These are phyloP conservation scores for Pimephales promelas DNA, from an alignment of 2,113 vertebrate species.

Conservation along the genomic window DNA sequence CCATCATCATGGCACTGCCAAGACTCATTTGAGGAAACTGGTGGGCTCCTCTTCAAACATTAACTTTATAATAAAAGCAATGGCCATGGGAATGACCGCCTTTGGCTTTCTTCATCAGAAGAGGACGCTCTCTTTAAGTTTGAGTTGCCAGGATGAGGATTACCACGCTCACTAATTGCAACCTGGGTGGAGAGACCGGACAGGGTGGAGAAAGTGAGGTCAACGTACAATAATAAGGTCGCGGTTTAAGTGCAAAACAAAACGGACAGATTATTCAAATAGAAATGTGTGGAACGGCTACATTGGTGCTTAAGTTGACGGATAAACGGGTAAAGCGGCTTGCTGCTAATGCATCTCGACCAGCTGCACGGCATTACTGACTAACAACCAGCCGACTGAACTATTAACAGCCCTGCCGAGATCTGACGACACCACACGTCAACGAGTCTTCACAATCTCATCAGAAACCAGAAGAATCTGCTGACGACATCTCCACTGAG, in stretches of 20 bases:
- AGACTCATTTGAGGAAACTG: constrained; percentile 32
- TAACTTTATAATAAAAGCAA: neutral
- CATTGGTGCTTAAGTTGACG: neutral
- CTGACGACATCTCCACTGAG: constrained; percentile 30
- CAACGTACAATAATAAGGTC: constrained; percentile 12
- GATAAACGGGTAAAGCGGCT: neutral
- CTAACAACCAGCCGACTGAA: constrained; percentile 19
- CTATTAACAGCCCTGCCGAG: neutral
- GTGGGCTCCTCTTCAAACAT: constrained; percentile 12
- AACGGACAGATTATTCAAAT: neutral
- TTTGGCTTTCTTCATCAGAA: constrained; percentile 16
- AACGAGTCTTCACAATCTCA: neutral
- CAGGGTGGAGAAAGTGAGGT: constrained; percentile 15
- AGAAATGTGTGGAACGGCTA: neutral
- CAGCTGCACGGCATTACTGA: constrained; percentile 21
- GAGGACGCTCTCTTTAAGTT: neutral
- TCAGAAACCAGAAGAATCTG: constrained; percentile 23
- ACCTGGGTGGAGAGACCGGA: constrained; percentile 20
- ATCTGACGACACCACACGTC: neutral
- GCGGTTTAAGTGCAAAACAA: neutral
- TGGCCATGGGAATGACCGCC: constrained; percentile 32
- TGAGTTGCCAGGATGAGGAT: neutral
- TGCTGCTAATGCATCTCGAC: constrained; percentile 17
- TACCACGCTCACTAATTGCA: neutral
- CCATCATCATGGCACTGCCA: constrained; percentile 33